phyloP scores from a whole-genome alignment of 2,797 vertebrate genomes.

The Platyrinchus mystaceus region DNA sequence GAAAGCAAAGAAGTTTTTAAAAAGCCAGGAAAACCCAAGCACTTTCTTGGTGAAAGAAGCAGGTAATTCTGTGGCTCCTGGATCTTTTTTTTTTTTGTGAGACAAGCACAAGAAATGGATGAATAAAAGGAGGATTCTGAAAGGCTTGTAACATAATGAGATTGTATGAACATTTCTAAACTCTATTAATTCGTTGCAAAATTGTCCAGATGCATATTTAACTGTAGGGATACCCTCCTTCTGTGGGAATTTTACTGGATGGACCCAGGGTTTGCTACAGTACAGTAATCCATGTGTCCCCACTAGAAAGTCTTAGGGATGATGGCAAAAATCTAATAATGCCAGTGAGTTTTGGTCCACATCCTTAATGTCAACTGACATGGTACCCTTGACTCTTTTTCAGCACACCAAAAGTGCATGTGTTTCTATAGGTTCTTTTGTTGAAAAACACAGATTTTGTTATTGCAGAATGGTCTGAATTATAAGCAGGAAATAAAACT shows the following conservation, averaged over 20 bases:
- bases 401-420: not conserved
- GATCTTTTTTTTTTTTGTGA: not conserved
- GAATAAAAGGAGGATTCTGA: not conserved
- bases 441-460: not conserved
- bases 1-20: not conserved
- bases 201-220: not conserved
- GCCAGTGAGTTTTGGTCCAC: not conserved
- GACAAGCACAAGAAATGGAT: not conserved
- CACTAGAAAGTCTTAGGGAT: not conserved
- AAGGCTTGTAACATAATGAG: not conserved
- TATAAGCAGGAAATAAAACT: not conserved
- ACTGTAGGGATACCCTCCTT: not conserved
- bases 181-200: not conserved
- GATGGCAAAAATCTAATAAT: not conserved
- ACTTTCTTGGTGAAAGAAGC: not conserved
- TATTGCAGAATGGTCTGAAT: not conserved
- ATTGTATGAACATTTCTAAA: not conserved
- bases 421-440: not conserved
- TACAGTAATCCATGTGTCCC: not conserved
- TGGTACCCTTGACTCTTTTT: not conserved
- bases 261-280: not conserved
- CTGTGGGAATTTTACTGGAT: not conserved
- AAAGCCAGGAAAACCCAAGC: conserved; percentile 3
- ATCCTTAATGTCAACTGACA: not conserved
- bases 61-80: not conserved